Evolutionary conservation across 2,113 vertebrate species (phyloP), one percentile per base, ranked within the genome.

Genomic region (Coryphaenoides rupestris): DNA sequence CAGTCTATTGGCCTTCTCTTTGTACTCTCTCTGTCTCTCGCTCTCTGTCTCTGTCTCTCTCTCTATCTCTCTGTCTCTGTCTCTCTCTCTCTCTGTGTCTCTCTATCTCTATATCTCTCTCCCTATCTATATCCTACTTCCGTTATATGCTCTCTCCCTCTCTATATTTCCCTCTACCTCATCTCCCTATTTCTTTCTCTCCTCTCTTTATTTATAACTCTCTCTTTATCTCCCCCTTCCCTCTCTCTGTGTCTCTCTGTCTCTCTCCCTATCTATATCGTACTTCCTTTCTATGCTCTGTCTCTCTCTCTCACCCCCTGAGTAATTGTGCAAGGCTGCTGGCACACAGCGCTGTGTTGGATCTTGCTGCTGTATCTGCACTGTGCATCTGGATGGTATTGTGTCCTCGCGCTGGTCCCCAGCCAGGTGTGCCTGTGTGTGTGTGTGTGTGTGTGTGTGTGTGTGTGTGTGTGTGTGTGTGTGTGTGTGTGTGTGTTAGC

Each of bases 321-420:
- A 49, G 21, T 58, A 22, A 33, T 19, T 45, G 52, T 26, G 49
- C 33, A 16, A 3, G 63, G 65, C 67, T 76, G 76, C 76, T 87
- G 85, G 85, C 82, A 86, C 68, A 58, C 72, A 79, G 47, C 65
- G 56, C 77, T 71, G 61, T 63, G 73, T 73, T 83, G 76, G 66
- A 81, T 84, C 81, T 74, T 61, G 73, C 62, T 76, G 64, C 76
- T 69, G 69, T 88, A 88, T 89, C 87, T 79, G 67, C 74, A 56
- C 65, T 68, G 75, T 86, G 83, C 84, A 87, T 88, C 86, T 89
- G 86, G 83, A 84, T 81, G 74, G 82, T 66, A 82, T 86, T 86
- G 81, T 84, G 82, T 79, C 63, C 74, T 77, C 68, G 65, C 73
- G 52, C 80, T 89, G 86, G 83, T 71, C 61, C 65, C 33, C 47